Conservation (phyloP, 2,113 vertebrate species). For the Montifringilla adamsi region DNA sequence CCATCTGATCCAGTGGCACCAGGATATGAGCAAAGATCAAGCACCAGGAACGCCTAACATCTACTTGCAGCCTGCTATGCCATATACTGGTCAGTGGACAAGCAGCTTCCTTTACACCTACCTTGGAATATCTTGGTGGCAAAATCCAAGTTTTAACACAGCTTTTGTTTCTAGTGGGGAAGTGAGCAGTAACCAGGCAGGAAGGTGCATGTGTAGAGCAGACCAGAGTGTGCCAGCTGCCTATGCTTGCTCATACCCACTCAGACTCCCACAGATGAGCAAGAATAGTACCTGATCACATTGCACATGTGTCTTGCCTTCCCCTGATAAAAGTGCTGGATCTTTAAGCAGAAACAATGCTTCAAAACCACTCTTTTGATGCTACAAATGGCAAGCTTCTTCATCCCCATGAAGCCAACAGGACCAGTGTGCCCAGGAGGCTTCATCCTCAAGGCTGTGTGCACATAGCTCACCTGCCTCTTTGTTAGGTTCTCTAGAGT, state of each 20-base stretch:
- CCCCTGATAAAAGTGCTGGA: background rate
- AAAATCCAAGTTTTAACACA: background rate
- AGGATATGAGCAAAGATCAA: accelerated
- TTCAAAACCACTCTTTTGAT: background rate
- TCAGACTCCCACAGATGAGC: constrained; percentile 10
- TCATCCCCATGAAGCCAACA: accelerated
- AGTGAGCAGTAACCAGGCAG: background rate
- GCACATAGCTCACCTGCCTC: background rate
- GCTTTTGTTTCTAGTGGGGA: background rate
- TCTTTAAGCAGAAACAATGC: background rate
- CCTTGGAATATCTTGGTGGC: no score
- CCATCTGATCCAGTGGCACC: background rate
- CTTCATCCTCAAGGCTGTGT: background rate
- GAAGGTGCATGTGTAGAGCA: background rate
- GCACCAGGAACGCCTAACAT: accelerated
- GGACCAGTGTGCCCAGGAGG: accelerated
- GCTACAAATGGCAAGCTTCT: background rate
- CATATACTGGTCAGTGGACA: accelerated
- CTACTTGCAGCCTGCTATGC: background rate
- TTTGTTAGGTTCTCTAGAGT: background rate
- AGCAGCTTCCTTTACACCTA: background rate
- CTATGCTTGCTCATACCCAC: background rate
- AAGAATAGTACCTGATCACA: constrained; percentile 39
- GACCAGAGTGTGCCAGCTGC: background rate
- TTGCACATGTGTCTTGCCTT: background rate